Conservation (phyloP, 2,797 vertebrate species). For the Cheirogaleus major region DNA sequence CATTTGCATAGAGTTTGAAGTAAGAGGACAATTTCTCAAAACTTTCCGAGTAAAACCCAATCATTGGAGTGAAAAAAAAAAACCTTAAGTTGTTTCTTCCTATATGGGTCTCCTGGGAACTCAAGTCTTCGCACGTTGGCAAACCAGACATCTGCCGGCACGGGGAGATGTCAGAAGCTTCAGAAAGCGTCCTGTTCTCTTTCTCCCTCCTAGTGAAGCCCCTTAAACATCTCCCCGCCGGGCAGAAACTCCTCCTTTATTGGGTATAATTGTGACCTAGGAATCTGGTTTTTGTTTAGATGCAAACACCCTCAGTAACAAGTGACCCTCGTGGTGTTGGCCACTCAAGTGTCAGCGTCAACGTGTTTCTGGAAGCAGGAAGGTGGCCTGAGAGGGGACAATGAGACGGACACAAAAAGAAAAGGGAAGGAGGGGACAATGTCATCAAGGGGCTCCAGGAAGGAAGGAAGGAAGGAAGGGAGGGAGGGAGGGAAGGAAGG, state of each 20-base stretch:
- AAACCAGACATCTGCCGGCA: background rate
- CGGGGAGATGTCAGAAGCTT: background rate
- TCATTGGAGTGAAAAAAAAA: background rate
- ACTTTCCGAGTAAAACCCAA: background rate
- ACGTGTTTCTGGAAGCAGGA: background rate
- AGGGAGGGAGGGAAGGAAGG: too few relatives aligned
- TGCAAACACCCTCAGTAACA: background rate
- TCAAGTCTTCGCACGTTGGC: background rate
- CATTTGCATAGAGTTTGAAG: background rate
- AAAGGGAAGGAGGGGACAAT: rapidly evolving
- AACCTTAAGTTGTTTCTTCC: background rate
- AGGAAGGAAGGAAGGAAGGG: background rate
- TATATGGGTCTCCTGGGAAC: background rate
- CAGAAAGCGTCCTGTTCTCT: background rate
- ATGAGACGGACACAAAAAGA: background rate
- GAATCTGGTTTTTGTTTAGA: background rate
- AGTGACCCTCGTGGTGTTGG: background rate
- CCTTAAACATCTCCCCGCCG: too few relatives aligned
- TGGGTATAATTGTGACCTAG: background rate
- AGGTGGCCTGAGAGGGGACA: background rate
- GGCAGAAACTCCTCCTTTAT: background rate
- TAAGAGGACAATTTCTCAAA: constrained; percentile 12
- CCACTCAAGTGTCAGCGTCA: background rate
- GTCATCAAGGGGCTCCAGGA: background rate
- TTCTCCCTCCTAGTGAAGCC: background rate